Base-by-base conservation (phyloP, 2,113 vertebrate genomes). In the Anoplopoma fimbria region DNA sequence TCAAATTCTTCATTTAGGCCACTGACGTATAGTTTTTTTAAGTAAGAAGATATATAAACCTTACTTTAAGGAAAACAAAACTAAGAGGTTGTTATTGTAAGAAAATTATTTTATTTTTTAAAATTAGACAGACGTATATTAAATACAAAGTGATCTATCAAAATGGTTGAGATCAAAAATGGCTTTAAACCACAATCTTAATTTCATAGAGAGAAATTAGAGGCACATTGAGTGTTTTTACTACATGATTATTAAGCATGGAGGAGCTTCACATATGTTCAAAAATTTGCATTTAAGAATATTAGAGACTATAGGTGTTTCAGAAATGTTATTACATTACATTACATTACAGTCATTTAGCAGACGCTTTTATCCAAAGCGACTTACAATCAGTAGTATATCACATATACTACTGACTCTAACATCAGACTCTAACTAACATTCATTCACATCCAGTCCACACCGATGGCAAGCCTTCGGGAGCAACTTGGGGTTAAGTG, bases 191-290 rank as follows among this genome's bases (percentile, higher is more conserved):
- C 15, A 63, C 13, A 38, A 33, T 9, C 34, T 53, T 77, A 2
- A 40, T 60, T 47, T 33, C 14, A 36, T 0, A 63, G 21, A 82
- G 5, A 63, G 64, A 57, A 21, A 55, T 65, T 27, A 67, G 71
- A 87, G 87, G 87, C 81, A 88, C 86, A 42, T 42, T 64, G 2
- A 61, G 57, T 63, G 36, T 40, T 76, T 19, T 58, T 25, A 69
- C n/a, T 10, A 42, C 15, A 84, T 36, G 19, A 72, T 75, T 69
- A 38, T 67, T 3, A 34, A 61, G 55, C 31, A 63, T 0, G 0
- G 15, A 45, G 27, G 10, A 42, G 47, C 9, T 0, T 6, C n/a
- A 55, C 9, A 64, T n/a, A n/a, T 12, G 38, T 8, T 31, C 51
- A 1, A 19, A 31, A 60, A 33, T 33, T 69, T 47, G 25, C 6